Conservation (phyloP, 2,113 vertebrate species). For the Ondatra zibethicus region DNA sequence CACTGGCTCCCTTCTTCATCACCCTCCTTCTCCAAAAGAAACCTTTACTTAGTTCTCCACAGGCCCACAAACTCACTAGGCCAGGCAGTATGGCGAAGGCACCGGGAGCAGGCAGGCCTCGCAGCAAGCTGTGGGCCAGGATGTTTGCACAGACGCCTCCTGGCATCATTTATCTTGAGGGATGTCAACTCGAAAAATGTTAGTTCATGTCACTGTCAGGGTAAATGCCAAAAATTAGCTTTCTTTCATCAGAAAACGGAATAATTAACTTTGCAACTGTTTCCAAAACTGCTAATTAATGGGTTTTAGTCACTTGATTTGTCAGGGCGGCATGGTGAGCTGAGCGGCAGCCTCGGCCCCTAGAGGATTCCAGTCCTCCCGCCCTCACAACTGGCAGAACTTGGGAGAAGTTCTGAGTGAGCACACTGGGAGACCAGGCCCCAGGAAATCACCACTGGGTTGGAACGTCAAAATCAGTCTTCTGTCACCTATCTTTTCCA, state of each 20-base stretch:
- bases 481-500: neutral
- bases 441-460: conserved; percentile 55
- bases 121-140: conserved; percentile 81
- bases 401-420: neutral
- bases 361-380: conserved; percentile 80
- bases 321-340: conserved; percentile 87
- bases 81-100: conserved; percentile 74
- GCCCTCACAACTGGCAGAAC: neutral
- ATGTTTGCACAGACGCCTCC: conserved; percentile 85
- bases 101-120: conserved; percentile 34
- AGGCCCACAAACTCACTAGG: conserved; percentile 53
- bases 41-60: conserved; percentile 40
- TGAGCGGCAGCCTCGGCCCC: conserved; percentile 83
- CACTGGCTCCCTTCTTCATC: neutral
- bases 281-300: conserved; percentile 92
- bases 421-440: conserved; percentile 33
- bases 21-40: neutral
- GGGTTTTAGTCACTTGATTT: conserved; percentile 89
- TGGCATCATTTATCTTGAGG: conserved; percentile 89
- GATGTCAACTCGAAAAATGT: conserved; percentile 90
- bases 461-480: neutral
- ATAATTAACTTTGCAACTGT: conserved; percentile 92
- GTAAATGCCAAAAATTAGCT: conserved; percentile 91
- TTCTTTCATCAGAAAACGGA: conserved; percentile 89
- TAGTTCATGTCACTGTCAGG: conserved; percentile 88